phyloP scores from a whole-genome alignment of 2,113 vertebrate genomes.

The Natator depressus region DNA sequence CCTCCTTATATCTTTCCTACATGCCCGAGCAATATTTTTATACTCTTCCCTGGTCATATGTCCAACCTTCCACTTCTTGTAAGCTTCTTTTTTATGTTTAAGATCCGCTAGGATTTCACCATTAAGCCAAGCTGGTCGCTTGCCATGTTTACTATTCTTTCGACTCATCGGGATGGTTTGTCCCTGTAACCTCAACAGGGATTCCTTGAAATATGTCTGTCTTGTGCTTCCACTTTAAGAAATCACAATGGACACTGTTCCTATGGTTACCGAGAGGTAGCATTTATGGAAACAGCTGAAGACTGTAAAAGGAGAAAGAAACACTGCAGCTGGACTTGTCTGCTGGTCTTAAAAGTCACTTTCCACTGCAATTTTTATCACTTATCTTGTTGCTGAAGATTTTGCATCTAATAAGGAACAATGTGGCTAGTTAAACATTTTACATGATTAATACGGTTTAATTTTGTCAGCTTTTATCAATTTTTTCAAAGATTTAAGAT shows the following conservation, averaged over 20 bases:
- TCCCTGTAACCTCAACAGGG: too few relatives aligned
- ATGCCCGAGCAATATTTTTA: too few relatives aligned
- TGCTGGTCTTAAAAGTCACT: constrained; percentile 39
- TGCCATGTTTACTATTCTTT: too few relatives aligned
- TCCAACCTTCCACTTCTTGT: too few relatives aligned
- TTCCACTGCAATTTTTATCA: constrained; percentile 23
- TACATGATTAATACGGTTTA: constrained; percentile 23
- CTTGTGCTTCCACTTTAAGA: constrained; percentile 68
- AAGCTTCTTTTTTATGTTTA: too few relatives aligned
- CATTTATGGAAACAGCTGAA: constrained; percentile 23
- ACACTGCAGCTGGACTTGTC: constrained; percentile 19
- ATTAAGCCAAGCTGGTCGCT: too few relatives aligned
- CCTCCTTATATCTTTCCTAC: too few relatives aligned
- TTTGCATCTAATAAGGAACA: constrained; percentile 38
- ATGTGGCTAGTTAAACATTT: constrained; percentile 58
- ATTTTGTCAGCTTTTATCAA: constrained; percentile 55
- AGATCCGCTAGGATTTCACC: too few relatives aligned
- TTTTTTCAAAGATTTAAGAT: constrained; percentile 37
- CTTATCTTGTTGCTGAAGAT: constrained; percentile 6
- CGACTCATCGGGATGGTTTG: too few relatives aligned
- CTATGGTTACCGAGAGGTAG: constrained; percentile 73
- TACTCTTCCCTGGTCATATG: too few relatives aligned
- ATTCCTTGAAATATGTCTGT: too few relatives aligned
- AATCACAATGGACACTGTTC: constrained; percentile 66
- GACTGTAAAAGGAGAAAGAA: constrained; percentile 56